Percentiles rank a stretch among this genome's conserved stretches.
These are phyloP conservation scores for Castor canadensis DNA, from an alignment of 2,113 vertebrate genomes.

Conservation along the genomic window DNA sequence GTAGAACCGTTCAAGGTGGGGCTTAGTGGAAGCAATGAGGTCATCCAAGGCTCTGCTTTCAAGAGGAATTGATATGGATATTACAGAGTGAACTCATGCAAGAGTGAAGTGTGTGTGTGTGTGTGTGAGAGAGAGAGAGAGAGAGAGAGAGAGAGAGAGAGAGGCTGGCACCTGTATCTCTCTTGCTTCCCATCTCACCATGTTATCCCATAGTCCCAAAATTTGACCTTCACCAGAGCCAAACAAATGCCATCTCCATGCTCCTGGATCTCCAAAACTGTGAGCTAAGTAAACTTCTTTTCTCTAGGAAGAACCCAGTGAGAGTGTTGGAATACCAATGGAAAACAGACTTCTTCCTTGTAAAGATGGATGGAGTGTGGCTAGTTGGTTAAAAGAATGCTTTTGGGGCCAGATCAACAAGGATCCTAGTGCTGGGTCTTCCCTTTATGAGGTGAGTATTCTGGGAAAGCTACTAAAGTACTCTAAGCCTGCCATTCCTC, in stretches of 20 bases:
- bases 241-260: no score
- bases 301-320: background rate
- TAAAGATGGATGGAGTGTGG: background rate
- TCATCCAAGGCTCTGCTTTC: background rate
- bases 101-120: background rate
- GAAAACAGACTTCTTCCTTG: background rate
- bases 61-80: no score
- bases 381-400: background rate
- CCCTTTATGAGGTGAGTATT: background rate
- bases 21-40: no score
- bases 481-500: background rate
- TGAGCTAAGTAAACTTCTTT: background rate
- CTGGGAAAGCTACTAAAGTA: background rate
- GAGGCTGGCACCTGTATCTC: no score
- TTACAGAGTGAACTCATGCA: background rate
- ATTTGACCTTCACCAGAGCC: background rate
- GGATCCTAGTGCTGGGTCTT: background rate
- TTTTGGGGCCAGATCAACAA: background rate
- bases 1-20: background rate
- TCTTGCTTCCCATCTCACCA: background rate
- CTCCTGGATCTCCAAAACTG: background rate
- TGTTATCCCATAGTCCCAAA: background rate
- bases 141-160: no score
- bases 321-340: background rate
- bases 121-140: background rate